Conservation (phyloP, 2,797 vertebrate genomes). For the Sebastiscus albofasciatus region DNA sequence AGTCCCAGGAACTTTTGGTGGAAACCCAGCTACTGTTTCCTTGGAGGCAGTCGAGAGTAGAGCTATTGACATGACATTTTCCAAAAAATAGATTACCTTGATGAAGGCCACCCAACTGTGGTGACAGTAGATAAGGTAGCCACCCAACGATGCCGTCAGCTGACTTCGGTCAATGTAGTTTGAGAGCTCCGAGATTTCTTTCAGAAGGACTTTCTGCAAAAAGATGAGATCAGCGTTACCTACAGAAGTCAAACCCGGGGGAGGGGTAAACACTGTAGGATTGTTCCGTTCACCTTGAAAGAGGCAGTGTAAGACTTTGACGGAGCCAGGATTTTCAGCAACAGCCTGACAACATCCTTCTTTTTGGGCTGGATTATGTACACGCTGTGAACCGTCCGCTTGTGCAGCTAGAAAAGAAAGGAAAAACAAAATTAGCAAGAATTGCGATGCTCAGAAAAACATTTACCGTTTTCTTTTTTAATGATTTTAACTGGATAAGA, state of each 20-base stretch:
- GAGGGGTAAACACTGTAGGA: neutral
- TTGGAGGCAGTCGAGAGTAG: neutral
- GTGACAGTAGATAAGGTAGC: constrained; percentile 81
- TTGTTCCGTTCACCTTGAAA: constrained; percentile 66
- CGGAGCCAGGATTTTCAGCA: constrained; percentile 70
- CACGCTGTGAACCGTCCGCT: constrained; percentile 67
- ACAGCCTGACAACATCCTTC: constrained; percentile 70
- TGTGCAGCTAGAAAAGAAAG: constrained; percentile 43
- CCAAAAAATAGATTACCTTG: constrained; percentile 68
- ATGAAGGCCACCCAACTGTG: constrained; percentile 81
- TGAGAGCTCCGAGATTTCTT: constrained; percentile 78
- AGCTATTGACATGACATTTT: neutral
- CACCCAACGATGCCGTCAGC: constrained; percentile 73
- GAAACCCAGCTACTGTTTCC: neutral
- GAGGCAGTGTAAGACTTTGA: constrained; percentile 42
- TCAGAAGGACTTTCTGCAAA: constrained; percentile 78
- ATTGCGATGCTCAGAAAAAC: neutral
- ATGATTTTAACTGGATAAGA: neutral
- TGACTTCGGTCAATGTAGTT: constrained; percentile 84
- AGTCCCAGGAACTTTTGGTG: too few relatives aligned
- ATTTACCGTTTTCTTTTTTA: neutral
- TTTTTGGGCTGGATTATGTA: constrained; percentile 80
- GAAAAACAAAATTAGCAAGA: neutral
- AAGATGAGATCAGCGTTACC: neutral
- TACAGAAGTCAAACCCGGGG: neutral